These are phyloP conservation scores for Caenorhabditis parvicauda DNA, from an alignment of 2,888 invertebrate species.

Conservation along the genomic window DNA sequence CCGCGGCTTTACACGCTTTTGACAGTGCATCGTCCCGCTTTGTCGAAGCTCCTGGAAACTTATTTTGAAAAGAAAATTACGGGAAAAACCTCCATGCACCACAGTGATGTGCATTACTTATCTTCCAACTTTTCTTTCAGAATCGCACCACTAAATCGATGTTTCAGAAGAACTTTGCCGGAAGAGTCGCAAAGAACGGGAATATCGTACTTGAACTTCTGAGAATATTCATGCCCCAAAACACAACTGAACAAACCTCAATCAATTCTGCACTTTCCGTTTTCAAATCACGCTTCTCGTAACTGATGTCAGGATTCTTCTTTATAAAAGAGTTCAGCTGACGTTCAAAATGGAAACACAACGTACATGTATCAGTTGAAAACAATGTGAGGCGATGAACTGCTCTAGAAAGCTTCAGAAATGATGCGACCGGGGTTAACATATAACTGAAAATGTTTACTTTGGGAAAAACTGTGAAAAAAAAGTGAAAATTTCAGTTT, in stretches of 20 bases:
- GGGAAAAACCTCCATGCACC: slow-evolving; percentile 82
- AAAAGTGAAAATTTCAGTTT: no score
- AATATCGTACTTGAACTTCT: slow-evolving; percentile 65
- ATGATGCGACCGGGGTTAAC: no score
- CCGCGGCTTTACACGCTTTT: neutral
- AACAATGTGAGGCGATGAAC: slow-evolving; percentile 31
- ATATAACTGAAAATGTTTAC: no score
- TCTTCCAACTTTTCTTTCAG: slow-evolving; percentile 32
- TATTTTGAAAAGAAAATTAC: slow-evolving; percentile 53
- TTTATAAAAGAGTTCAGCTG: slow-evolving; percentile 28
- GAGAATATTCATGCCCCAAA: slow-evolving; percentile 58
- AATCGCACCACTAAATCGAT: slow-evolving; percentile 58
- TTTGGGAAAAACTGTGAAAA: no score
- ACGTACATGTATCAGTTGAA: slow-evolving; percentile 32
- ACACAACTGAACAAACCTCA: slow-evolving; percentile 32
- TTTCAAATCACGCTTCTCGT: slow-evolving; percentile 22
- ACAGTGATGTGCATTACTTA: slow-evolving; percentile 69
- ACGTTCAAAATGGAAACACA: slow-evolving; percentile 39
- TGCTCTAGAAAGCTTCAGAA: no score
- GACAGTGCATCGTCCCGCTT: slow-evolving; percentile 1
- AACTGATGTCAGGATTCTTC: slow-evolving; percentile 18
- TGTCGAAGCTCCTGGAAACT: slow-evolving; percentile 21
- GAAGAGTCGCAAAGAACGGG: slow-evolving; percentile 65
- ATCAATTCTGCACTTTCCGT: slow-evolving; percentile 15
- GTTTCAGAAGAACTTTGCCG: slow-evolving; percentile 64